Base-by-base conservation (phyloP, 2,888 invertebrate species). In the Zygogramma bicolorata region DNA sequence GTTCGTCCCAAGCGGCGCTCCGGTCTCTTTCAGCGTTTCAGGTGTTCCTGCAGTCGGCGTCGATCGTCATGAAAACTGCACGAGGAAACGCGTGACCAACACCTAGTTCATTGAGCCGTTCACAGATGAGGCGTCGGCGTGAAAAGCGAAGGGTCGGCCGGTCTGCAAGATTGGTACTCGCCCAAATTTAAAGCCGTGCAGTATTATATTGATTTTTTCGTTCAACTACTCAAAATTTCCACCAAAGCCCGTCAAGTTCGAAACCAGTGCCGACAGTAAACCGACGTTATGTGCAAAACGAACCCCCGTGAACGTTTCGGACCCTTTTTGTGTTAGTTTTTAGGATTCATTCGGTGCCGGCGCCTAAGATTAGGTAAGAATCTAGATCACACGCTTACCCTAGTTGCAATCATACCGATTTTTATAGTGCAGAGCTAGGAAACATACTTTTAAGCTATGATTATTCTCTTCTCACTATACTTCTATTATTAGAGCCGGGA, bases 161-260 rank as follows among this genome's bases (percentile, higher is more conserved):
- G 29, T 62, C 68, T 42, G 68, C 57, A 66, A 69, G 74, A 73
- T 73, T 71, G 78, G 80, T 78, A 80, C 82, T 82, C 82, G 82
- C 82, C 82, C 82, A 81, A 82, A 80, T 82, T 82, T 77, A 80
- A 81, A 81, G 81, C 79, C 77, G 78, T 76, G 75, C 76, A 77
- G 77, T 77, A 76, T 77, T 79, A 77, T 81, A 81, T 81, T 80
- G 81, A 81, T 81, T 81, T 81, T 80, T 81, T 81, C 77, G 72
- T 68, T 75, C 76, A 79, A 78, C 77, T 74, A 74, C 76, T 71
- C 65, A 75, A 77, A 77, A 75, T 79, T 74, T 73, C 67, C 75
- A 71, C 66, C 62, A 75, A 76, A 70, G 59, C 72, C 63, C 61
- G 65, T 75, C 70, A 67, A 63, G 65, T 74, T 74, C 60, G 69